phyloP scores from a whole-genome alignment of 2,888 invertebrate species.

The Crematogaster levior region DNA sequence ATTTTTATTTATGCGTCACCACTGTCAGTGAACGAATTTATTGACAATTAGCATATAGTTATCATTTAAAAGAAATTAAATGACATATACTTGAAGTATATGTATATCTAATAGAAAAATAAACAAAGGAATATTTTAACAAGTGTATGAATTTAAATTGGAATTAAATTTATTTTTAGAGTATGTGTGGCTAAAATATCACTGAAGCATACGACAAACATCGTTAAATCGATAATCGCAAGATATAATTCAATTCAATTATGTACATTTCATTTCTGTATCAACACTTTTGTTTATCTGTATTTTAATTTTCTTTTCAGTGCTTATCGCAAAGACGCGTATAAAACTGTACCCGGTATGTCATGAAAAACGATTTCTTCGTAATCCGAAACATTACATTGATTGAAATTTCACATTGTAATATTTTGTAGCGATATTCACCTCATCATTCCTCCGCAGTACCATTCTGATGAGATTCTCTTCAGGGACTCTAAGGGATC shows the following conservation, averaged over 20 bases:
- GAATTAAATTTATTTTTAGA: background rate
- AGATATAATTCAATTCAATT: slow-evolving; percentile 11
- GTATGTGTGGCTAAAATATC: background rate
- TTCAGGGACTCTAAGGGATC: slow-evolving; percentile 59
- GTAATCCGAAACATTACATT: background rate
- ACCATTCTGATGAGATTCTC: slow-evolving; percentile 41
- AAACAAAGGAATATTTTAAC: background rate
- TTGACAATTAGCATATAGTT: background rate
- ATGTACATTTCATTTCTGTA: background rate
- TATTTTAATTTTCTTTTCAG: background rate
- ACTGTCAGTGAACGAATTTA: background rate
- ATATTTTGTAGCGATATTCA: slow-evolving; percentile 7
- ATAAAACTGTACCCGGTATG: background rate
- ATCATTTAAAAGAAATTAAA: slow-evolving; percentile 13
- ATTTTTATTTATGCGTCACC: background rate
- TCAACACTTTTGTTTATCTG: background rate
- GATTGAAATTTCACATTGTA: slow-evolving; percentile 25
- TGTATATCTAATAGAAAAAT: background rate
- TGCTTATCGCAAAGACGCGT: background rate
- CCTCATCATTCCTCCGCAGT: slow-evolving; percentile 7
- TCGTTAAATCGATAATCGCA: background rate
- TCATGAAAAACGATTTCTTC: background rate
- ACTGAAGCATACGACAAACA: background rate
- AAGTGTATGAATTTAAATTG: background rate
- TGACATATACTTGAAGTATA: background rate